These are phyloP conservation scores for Pseudorhombus dupliciocellatus DNA, from an alignment of 2,113 vertebrate genomes.

Conservation along the genomic window DNA sequence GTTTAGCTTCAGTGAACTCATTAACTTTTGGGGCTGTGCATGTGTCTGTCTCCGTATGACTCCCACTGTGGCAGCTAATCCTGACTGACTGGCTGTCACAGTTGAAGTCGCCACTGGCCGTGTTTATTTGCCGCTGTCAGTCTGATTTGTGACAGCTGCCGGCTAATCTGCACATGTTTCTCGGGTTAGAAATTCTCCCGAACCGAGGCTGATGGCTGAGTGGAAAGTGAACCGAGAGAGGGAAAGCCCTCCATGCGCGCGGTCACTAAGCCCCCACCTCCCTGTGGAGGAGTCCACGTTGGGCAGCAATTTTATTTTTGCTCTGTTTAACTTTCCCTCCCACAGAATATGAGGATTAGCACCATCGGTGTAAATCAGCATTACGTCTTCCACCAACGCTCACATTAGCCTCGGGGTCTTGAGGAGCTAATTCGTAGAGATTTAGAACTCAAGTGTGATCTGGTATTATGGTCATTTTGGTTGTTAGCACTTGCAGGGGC, in stretches of 20 bases:
- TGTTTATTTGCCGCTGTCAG: constrained; percentile 59
- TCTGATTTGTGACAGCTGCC: constrained; percentile 64
- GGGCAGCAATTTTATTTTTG: constrained; percentile 38
- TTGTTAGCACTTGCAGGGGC: not conserved
- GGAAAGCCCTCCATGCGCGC: constrained; percentile 16
- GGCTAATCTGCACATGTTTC: constrained; percentile 57
- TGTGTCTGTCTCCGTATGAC: constrained; percentile 41
- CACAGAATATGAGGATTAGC: constrained; percentile 37
- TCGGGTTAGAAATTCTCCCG: constrained; percentile 50
- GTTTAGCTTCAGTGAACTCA: constrained; percentile 54
- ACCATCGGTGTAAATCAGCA: constrained; percentile 40
- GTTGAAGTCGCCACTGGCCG: constrained; percentile 50
- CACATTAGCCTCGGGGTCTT: constrained; percentile 2
- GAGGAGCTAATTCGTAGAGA: not conserved
- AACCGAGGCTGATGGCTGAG: constrained; percentile 44
- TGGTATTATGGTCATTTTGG: not conserved
- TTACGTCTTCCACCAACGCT: constrained; percentile 13
- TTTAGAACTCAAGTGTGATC: not conserved
- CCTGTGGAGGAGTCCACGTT: constrained; percentile 15
- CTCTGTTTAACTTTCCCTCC: constrained; percentile 32
- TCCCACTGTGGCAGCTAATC: constrained; percentile 53
- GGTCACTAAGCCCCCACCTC: not conserved
- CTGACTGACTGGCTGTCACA: constrained; percentile 63
- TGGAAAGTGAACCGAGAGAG: constrained; percentile 24
- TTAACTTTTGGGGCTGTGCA: constrained; percentile 41